A percentile compares a stretch with the other conserved stretches of the same genome.
phyloP scores from a whole-genome alignment of 2,113 vertebrate species.

The Ptychochromis oligacanthus region DNA sequence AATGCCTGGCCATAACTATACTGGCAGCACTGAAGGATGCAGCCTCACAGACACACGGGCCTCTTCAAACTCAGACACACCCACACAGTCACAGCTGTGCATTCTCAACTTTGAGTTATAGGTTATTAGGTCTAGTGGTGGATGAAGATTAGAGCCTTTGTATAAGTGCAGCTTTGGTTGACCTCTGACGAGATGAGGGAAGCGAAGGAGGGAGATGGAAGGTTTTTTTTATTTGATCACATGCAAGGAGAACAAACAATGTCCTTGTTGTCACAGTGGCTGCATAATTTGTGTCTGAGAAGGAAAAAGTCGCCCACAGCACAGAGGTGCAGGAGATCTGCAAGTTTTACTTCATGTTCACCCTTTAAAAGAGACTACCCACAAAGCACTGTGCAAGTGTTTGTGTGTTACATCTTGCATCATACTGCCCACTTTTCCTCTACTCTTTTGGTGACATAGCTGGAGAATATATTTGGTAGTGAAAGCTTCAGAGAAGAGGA shows the following conservation, averaged over 20 bases:
- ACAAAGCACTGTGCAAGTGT: not conserved
- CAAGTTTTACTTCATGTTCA: slow-evolving; percentile 22
- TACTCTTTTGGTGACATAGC: slow-evolving; percentile 45
- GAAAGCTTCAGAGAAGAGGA: slow-evolving; percentile 36
- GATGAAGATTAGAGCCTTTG: slow-evolving; percentile 26
- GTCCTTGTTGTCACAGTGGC: not conserved
- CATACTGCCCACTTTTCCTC: slow-evolving; percentile 30
- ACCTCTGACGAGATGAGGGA: slow-evolving; percentile 9
- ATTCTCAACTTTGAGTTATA: slow-evolving; percentile 34
- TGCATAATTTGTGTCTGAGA: not conserved
- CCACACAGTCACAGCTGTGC: slow-evolving; percentile 40
- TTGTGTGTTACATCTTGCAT: slow-evolving; percentile 25
- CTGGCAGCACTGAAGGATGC: slow-evolving; percentile 1
- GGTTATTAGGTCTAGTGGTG: slow-evolving; percentile 26
- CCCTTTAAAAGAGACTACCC: slow-evolving; percentile 19
- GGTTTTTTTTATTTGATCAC: not conserved
- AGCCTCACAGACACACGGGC: slow-evolving; percentile 1
- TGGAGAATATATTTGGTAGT: slow-evolving; percentile 42
- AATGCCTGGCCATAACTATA: slow-evolving; percentile 12
- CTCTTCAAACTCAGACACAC: slow-evolving; percentile 16
- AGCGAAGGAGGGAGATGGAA: not conserved
- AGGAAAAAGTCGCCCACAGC: not conserved
- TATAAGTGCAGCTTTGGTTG: not conserved
- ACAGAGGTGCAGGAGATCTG: not conserved
- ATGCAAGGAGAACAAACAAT: not conserved